phyloP scores from a whole-genome alignment of 2,888 invertebrate species.

The Margaritifera margaritifera region DNA sequence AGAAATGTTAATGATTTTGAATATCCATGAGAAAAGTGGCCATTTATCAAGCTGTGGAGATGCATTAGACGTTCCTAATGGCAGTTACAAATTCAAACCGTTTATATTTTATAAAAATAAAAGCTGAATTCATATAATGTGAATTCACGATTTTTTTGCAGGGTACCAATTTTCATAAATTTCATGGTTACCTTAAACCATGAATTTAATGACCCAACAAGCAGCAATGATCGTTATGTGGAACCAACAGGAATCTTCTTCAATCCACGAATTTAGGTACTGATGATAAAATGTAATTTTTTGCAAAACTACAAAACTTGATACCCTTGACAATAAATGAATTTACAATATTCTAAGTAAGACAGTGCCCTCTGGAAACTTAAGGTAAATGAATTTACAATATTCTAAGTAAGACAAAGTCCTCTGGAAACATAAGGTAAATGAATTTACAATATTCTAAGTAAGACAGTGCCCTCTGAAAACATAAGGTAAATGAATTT shows the following conservation, averaged over 20 bases:
- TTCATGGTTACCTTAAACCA: too few relatives aligned
- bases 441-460: not conserved
- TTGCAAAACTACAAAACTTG: not conserved
- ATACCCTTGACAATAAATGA: not conserved
- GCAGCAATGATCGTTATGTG: too few relatives aligned
- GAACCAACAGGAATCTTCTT: not conserved
- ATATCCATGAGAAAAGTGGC: too few relatives aligned
- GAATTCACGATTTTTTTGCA: too few relatives aligned
- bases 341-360: not conserved
- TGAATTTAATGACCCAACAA: too few relatives aligned
- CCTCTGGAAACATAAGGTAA: not conserved
- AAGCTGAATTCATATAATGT: too few relatives aligned
- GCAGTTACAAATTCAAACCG: too few relatives aligned
- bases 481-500: not conserved
- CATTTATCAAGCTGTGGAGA: too few relatives aligned
- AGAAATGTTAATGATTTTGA: too few relatives aligned
- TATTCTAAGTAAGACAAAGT: not conserved
- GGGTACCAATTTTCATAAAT: too few relatives aligned
- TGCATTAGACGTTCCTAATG: too few relatives aligned
- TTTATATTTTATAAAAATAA: too few relatives aligned
- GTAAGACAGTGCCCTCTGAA: not conserved
- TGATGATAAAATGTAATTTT: not conserved
- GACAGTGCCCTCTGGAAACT: not conserved
- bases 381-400: not conserved
- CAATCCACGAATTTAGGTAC: not conserved